phyloP scores from a whole-genome alignment of 2,888 invertebrate species.

The Ochropacha duplaris region DNA sequence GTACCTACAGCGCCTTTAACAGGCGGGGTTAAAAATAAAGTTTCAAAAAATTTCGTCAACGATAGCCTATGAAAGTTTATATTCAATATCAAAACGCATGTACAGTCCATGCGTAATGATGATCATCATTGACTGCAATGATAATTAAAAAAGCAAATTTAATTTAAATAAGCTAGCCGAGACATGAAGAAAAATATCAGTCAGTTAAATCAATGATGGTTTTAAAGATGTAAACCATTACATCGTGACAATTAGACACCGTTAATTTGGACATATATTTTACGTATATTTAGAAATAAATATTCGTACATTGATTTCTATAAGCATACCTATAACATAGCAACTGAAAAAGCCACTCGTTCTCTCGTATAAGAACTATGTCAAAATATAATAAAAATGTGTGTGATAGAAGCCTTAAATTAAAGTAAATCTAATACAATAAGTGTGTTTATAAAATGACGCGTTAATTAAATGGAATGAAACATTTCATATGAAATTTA shows the following conservation, averaged over 20 bases:
- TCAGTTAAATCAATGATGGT: neutral
- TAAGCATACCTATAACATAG: neutral
- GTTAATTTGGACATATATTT: neutral
- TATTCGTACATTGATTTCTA: neutral
- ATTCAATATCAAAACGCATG: neutral
- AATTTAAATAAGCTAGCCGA: too few relatives aligned
- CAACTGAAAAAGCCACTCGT: neutral
- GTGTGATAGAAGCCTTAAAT: neutral
- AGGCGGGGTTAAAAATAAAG: constrained; percentile 26
- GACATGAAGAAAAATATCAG: neutral
- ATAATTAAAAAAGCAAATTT: too few relatives aligned
- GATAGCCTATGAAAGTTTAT: neutral
- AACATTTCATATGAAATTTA: neutral
- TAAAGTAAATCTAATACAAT: neutral
- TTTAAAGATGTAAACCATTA: neutral
- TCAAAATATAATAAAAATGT: neutral
- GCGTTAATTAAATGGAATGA: neutral
- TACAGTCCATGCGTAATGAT: too few relatives aligned
- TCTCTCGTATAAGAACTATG: neutral
- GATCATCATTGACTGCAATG: too few relatives aligned
- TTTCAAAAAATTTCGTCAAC: constrained; percentile 13
- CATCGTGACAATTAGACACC: neutral
- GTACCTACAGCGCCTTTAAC: constrained; percentile 19
- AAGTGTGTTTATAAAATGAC: neutral
- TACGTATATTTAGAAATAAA: neutral